These are phyloP conservation scores for Psammodynastes pulverulentus DNA, from an alignment of 2,113 vertebrate species.

Conservation along the genomic window DNA sequence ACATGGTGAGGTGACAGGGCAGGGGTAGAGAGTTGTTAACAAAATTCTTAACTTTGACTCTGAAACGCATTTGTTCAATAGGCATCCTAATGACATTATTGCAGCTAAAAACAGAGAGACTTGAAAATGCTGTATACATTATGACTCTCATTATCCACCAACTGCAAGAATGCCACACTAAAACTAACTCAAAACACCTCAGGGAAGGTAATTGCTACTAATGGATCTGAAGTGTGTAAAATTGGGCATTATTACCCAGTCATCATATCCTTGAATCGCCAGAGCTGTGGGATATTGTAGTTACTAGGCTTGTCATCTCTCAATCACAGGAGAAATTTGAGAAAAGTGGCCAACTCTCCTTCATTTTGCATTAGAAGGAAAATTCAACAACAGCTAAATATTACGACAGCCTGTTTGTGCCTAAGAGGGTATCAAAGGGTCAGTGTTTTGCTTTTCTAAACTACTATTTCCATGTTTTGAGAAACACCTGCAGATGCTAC, in stretches of 20 bases:
- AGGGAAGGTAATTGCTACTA: conserved; percentile 90
- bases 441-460: conserved; percentile 45
- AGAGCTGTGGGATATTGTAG: conserved; percentile 69
- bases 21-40: conserved; percentile 27
- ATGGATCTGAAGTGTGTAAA: conserved; percentile 91
- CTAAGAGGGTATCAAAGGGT: conserved; percentile 48
- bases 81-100: conserved; percentile 76
- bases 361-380: conserved; percentile 62
- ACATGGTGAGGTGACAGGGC: background rate
- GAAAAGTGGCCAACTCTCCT: conserved; percentile 75
- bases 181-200: conserved; percentile 88
- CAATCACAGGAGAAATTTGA: conserved; percentile 74
- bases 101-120: conserved; percentile 76
- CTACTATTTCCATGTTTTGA: conserved; percentile 27
- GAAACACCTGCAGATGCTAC: conserved; percentile 39
- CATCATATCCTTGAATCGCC: conserved; percentile 78
- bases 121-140: conserved; percentile 80
- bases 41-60: conserved; percentile 71
- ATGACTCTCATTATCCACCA: conserved; percentile 84
- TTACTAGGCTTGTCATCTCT: conserved; percentile 74
- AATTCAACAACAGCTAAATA: conserved; percentile 61
- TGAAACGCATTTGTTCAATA: conserved; percentile 74
- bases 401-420: conserved; percentile 44
- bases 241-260: conserved; percentile 89
- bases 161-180: conserved; percentile 85